Evolutionary conservation across 2,113 vertebrate species (phyloP), one percentile per base, ranked within the genome.

Genomic region (Pseudorectes ferrugineus): DNA sequence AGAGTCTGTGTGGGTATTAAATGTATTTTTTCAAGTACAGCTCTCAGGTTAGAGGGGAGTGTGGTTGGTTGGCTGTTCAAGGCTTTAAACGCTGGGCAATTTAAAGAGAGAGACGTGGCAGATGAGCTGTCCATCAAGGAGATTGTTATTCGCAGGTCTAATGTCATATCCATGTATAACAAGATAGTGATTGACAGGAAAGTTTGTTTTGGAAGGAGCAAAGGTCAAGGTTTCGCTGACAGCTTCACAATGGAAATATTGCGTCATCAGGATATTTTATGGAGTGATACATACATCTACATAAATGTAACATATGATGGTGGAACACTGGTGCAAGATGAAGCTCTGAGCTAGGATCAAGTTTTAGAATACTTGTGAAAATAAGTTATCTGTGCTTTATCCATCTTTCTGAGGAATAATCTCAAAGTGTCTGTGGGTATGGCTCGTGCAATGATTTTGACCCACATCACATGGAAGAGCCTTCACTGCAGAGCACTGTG

Each of bases 191-290:
- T 94, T 97, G 97, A 96, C 97, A 85, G 90, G 70, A 63, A 96
- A 97, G 97, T 94, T 96, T 96, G 92, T 94, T 94, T 95, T 48
- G 58, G 73, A 88, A 95, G 88, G 95, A 86, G 80, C 92, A 97
- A 94, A 96, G 97, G 96, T 97, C 97, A 97, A 31, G 9, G 0
- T 95, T 96, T 89, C 1, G 0, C 70, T 96, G 97, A 97, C 97
- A 97, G 94, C 88, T 87, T 42, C 61, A 97, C 97, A 97, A 97
- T 93, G 62, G 94, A 83, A 96, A 95, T 93, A 94, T 96, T 94
- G 85, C 97, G 87, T 96, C 95, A 95, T 88, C 88, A 58, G 88
- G 91, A 40, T 91, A 78, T 95, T 94, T 97, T 96, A 88, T 26
- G 45, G 87, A 59, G 71, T 76, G 83, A 70, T 77, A 89, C 67